These are phyloP conservation scores for Pogonomyrmex californicus DNA, from an alignment of 1,140 invertebrate species.

Conservation along the genomic window DNA sequence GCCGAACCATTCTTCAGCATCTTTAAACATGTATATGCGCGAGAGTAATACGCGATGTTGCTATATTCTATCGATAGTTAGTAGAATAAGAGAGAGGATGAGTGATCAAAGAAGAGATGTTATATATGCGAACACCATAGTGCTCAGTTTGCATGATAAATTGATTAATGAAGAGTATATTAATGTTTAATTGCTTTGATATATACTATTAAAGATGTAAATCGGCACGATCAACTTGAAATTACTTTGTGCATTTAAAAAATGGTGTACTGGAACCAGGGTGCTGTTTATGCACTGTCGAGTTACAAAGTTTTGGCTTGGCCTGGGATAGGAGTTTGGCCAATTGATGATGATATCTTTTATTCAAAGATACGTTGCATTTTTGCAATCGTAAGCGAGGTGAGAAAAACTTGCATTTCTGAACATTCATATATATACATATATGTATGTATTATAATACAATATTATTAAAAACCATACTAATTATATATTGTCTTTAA, in stretches of 20 bases:
- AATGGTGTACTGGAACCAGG: neutral
- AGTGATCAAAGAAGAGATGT: neutral
- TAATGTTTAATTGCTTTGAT: constrained; percentile 9
- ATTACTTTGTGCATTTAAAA: neutral
- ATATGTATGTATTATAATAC: neutral
- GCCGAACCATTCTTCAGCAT: neutral
- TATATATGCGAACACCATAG: neutral
- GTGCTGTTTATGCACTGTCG: constrained; percentile 53
- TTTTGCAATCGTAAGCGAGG: constrained; percentile 31
- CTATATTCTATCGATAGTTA: constrained; percentile 22
- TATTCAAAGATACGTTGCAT: constrained; percentile 13
- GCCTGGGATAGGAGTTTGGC: constrained; percentile 62
- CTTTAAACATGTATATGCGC: constrained; percentile 45
- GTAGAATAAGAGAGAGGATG: neutral
- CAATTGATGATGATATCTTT: constrained; percentile 33
- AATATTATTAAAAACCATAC: neutral
- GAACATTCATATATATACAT: neutral
- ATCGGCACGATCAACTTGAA: neutral
- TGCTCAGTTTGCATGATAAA: neutral
- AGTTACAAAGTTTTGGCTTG: constrained; percentile 52
- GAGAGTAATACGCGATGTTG: neutral
- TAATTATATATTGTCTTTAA: neutral
- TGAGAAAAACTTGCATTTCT: neutral
- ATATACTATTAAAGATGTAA: constrained; percentile 18
- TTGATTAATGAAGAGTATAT: constrained; percentile 21